Percentiles rank a stretch among this genome's conserved stretches.
These are phyloP conservation scores for Laupala kohalensis DNA, from an alignment of 1,140 invertebrate species.

Conservation along the genomic window DNA sequence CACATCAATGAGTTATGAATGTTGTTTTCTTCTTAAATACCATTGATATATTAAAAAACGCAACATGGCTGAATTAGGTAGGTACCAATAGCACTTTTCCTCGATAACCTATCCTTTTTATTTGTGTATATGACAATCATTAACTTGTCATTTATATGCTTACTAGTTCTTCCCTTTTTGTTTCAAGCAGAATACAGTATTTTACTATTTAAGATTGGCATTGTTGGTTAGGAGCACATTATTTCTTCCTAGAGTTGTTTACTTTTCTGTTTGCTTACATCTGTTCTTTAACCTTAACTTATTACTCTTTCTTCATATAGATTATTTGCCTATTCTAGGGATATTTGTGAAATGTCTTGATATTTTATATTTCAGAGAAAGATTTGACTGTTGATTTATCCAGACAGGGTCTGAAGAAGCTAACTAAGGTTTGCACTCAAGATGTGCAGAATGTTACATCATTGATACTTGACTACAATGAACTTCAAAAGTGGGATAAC, in stretches of 20 bases:
- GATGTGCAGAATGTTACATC: conserved; percentile 42
- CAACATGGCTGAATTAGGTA: neutral
- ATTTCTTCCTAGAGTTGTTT: neutral
- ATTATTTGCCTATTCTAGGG: neutral
- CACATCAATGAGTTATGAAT: no score
- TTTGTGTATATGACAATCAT: neutral
- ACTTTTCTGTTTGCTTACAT: neutral
- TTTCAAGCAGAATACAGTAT: no score
- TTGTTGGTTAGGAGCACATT: no score
- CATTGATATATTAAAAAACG: no score
- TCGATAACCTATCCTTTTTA: neutral
- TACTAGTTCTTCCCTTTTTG: no score
- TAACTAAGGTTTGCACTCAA: conserved; percentile 26
- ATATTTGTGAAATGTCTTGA: neutral
- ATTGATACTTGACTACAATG: conserved; percentile 75
- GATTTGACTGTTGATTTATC: conserved; percentile 29
- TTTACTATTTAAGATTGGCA: no score
- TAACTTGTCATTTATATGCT: neutral
- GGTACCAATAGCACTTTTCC: neutral
- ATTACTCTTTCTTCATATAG: neutral
- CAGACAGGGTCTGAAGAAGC: conserved; percentile 27
- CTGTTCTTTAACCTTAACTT: neutral
- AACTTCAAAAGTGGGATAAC: conserved; percentile 72
- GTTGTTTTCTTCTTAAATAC: no score
- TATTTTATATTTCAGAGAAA: conserved; percentile 18